phyloP scores from a whole-genome alignment of 2,888 invertebrate species.

The Bhutanitis thaidina region DNA sequence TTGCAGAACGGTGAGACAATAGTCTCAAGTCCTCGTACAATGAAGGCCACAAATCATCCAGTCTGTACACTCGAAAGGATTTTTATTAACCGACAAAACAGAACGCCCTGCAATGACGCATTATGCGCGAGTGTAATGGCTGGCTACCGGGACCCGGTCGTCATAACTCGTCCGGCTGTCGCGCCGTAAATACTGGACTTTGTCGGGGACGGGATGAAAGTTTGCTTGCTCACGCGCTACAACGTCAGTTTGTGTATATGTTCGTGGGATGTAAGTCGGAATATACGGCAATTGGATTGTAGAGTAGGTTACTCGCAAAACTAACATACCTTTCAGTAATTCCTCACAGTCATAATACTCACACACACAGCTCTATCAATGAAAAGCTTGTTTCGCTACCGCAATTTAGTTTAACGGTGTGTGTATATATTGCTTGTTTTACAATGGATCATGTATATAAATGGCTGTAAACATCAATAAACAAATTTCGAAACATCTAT shows the following conservation, averaged over 20 bases:
- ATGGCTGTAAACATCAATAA: too few relatives aligned
- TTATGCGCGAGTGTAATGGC: slow-evolving; percentile 43
- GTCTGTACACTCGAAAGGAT: slow-evolving; percentile 21
- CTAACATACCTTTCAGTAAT: too few relatives aligned
- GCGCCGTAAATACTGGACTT: slow-evolving; percentile 37
- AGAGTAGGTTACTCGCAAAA: background rate
- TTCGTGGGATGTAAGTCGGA: slow-evolving; percentile 9
- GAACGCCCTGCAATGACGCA: slow-evolving; percentile 31
- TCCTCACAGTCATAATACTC: too few relatives aligned
- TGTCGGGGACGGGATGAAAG: slow-evolving; percentile 27
- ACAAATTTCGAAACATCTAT: too few relatives aligned
- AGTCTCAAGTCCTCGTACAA: slow-evolving; percentile 5
- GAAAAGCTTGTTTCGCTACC: too few relatives aligned
- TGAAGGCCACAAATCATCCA: slow-evolving; percentile 18
- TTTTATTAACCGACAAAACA: slow-evolving; percentile 33
- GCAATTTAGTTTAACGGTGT: too few relatives aligned
- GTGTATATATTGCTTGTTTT: too few relatives aligned
- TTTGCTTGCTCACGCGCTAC: slow-evolving; percentile 25
- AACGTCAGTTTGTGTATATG: slow-evolving; percentile 16
- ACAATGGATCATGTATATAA: too few relatives aligned
- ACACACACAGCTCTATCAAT: too few relatives aligned
- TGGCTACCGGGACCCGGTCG: slow-evolving; percentile 40
- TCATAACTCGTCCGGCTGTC: slow-evolving; percentile 41
- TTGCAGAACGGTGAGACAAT: slow-evolving; percentile 8
- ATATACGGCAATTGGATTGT: slow-evolving; percentile 13